phyloP scores from a whole-genome alignment of 2,113 vertebrate species.

The Loxodonta africana region DNA sequence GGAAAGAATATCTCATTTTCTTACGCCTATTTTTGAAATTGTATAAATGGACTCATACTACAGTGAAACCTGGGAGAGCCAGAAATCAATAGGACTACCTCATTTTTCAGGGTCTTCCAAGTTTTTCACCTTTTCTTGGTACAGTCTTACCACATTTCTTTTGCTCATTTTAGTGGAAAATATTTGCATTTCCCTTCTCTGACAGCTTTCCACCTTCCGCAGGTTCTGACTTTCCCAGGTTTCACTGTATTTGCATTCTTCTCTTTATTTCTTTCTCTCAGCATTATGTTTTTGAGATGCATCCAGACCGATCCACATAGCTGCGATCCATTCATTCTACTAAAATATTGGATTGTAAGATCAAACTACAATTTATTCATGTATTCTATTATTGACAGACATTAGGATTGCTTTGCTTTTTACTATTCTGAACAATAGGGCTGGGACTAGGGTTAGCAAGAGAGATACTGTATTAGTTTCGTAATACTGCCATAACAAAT shows the following conservation, averaged over 20 bases:
- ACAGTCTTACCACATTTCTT: neutral
- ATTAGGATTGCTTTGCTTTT: neutral
- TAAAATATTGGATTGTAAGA: neutral
- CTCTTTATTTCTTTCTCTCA: slow-evolving; percentile 28
- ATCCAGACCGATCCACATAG: neutral
- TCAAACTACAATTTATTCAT: neutral
- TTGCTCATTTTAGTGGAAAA: neutral
- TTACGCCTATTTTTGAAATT: slow-evolving; percentile 38
- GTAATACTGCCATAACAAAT: too few relatives aligned
- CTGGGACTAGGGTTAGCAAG: neutral
- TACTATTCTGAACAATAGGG: neutral
- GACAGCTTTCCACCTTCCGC: neutral
- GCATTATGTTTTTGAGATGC: neutral
- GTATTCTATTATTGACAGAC: neutral
- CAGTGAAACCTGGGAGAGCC: neutral
- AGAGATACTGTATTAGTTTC: neutral
- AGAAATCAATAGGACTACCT: neutral
- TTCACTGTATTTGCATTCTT: neutral
- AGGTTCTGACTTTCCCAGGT: neutral
- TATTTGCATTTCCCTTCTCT: neutral
- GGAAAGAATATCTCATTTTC: neutral
- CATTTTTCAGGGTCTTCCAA: neutral
- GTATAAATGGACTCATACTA: neutral
- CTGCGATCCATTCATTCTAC: neutral
- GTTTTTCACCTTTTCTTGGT: neutral